Conservation (phyloP, 2,113 vertebrate species). For the Rhynchomys soricoides region DNA sequence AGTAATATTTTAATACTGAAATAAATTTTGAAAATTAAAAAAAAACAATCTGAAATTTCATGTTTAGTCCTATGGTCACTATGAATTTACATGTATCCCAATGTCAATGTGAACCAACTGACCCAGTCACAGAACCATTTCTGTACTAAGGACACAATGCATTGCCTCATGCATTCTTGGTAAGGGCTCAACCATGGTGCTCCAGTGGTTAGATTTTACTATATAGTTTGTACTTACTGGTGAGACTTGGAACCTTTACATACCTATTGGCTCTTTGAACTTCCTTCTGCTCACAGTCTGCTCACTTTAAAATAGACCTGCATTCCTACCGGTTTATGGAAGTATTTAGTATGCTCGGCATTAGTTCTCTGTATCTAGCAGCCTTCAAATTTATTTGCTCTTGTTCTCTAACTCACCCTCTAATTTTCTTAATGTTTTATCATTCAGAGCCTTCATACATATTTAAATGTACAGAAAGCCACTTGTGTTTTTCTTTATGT, state of each 20-base stretch:
- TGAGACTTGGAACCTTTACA: not conserved
- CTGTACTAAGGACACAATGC: not conserved
- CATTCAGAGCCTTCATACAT: not conserved
- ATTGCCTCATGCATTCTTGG: not conserved
- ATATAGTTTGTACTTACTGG: not conserved
- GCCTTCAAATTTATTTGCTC: not conserved
- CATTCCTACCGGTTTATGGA: slow-evolving; percentile 3
- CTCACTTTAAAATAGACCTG: not conserved
- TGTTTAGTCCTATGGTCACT: not conserved
- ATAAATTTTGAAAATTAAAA: not conserved
- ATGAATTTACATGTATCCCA: not conserved
- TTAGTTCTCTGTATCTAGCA: not conserved
- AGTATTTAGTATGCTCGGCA: not conserved
- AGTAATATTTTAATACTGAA: not conserved
- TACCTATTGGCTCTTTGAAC: not conserved
- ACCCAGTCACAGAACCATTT: not conserved
- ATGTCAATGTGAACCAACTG: not conserved
- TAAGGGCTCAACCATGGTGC: not conserved
- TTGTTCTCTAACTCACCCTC: not conserved
- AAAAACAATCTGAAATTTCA: not conserved
- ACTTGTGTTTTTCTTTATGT: not conserved
- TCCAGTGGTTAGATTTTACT: not conserved
- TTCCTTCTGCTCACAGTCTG: not conserved
- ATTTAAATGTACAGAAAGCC: not conserved
- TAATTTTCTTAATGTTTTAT: slow-evolving; percentile 31